Conservation (phyloP, 2,113 vertebrate species). For the Nothobranchius kuhntae region DNA sequence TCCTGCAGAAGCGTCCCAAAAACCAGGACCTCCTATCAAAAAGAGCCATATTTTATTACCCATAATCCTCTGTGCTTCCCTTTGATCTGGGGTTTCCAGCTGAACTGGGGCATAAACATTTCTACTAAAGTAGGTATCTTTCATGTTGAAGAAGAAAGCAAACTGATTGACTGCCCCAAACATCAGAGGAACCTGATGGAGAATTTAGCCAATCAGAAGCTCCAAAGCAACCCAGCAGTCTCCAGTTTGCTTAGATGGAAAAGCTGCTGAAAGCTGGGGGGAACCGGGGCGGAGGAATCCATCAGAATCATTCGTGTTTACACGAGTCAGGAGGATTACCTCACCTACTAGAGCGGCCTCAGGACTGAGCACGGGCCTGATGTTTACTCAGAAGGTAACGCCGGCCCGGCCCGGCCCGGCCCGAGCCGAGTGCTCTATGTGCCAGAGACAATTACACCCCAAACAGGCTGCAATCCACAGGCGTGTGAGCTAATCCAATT, state of each 20-base stretch:
- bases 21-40: too few species aligned
- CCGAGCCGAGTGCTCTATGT: constrained; percentile 27
- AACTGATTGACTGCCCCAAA: background rate
- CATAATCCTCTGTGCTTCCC: background rate
- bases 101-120: rapidly evolving
- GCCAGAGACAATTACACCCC: constrained; percentile 62
- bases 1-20: too few species aligned
- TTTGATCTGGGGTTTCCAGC: background rate
- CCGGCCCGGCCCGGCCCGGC: constrained; percentile 21
- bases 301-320: constrained; percentile 74
- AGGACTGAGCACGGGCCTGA: constrained; percentile 50
- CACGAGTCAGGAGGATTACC: constrained; percentile 70
- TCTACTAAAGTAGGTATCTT: background rate
- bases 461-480: constrained; percentile 49
- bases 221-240: constrained; percentile 43
- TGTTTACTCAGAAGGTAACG: constrained; percentile 68
- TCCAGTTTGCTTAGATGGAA: constrained; percentile 58
- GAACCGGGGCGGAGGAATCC: constrained; percentile 63
- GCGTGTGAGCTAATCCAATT: constrained; percentile 39
- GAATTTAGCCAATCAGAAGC: background rate
- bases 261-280: constrained; percentile 71
- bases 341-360: constrained; percentile 67
- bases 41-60: background rate
- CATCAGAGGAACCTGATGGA: background rate
- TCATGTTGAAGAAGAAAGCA: background rate